Conservation (phyloP, 1,140 invertebrate genomes). For the Portunus trituberculatus region DNA sequence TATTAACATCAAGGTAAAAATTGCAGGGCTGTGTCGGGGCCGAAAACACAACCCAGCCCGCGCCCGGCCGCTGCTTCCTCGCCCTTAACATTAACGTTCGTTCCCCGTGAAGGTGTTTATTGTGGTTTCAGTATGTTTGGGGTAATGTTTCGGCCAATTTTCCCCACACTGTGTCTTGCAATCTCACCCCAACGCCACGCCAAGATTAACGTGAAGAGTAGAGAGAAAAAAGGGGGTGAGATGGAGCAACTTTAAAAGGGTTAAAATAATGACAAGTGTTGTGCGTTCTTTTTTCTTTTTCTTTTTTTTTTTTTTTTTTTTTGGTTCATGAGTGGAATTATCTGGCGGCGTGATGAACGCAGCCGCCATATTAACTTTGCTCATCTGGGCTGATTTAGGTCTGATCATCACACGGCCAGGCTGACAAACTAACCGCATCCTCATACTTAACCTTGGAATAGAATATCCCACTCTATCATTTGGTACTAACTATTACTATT, state of each 20-base stretch:
- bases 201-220: conserved; percentile 65
- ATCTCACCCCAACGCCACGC: conserved; percentile 49
- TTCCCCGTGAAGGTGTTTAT: conserved; percentile 63
- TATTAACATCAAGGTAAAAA: conserved; percentile 77
- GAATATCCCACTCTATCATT: conserved; percentile 64
- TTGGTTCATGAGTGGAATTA: conserved; percentile 54
- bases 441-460: conserved; percentile 62
- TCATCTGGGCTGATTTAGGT: conserved; percentile 69
- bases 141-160: conserved; percentile 68
- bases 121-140: conserved; percentile 58
- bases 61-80: conserved; percentile 31
- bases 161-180: conserved; percentile 62
- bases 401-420: conserved; percentile 68
- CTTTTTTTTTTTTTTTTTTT: conserved; percentile 41
- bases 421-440: conserved; percentile 69
- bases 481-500: conserved; percentile 55
- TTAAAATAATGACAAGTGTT: conserved; percentile 38
- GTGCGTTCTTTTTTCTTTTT: conserved; percentile 30
- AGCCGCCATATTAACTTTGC: conserved; percentile 69
- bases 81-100: conserved; percentile 51
- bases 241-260: conserved; percentile 55
- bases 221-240: background rate
- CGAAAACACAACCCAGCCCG: conserved; percentile 61
- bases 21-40: conserved; percentile 64
- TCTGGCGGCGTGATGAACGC: conserved; percentile 63